Evolutionary conservation across 2,888 invertebrate species (phyloP).

Genomic region (Marronus borbonicus): DNA sequence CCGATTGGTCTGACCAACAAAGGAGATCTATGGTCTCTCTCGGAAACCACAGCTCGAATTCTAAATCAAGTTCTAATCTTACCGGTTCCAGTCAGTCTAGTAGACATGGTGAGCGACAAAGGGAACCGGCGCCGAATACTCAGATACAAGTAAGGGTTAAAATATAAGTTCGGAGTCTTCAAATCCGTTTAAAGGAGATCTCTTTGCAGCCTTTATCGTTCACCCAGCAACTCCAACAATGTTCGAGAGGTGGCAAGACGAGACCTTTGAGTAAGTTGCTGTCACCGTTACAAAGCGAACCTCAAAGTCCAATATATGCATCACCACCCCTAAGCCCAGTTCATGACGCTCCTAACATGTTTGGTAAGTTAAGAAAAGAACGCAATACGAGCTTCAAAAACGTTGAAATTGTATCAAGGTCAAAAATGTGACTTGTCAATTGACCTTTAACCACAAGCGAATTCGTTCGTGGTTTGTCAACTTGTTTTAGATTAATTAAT

Average conservation of each 20-base stretch:
- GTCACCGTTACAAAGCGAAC: constrained; percentile 77
- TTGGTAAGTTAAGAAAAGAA: constrained; percentile 61
- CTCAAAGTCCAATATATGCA: constrained; percentile 81
- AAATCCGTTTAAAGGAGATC: constrained; percentile 36
- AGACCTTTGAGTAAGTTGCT: constrained; percentile 77
- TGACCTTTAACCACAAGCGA: no score
- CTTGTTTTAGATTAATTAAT: no score
- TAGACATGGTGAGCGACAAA: constrained; percentile 66
- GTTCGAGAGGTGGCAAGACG: constrained; percentile 79
- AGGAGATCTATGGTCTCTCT: constrained; percentile 74
- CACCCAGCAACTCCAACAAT: constrained; percentile 92
- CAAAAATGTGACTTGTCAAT: no score
- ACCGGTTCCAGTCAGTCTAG: constrained; percentile 75
- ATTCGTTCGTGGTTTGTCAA: no score
- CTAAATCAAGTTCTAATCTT: constrained; percentile 85
- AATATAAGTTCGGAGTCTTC: neutral
- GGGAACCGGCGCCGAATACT: constrained; percentile 63
- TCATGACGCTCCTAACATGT: constrained; percentile 68
- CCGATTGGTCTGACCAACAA: constrained; percentile 71
- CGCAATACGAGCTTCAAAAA: no score
- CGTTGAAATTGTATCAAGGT: no score
- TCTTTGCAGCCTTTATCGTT: constrained; percentile 83
- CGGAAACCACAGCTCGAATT: constrained; percentile 83
- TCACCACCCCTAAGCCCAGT: constrained; percentile 78
- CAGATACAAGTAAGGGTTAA: constrained; percentile 58